A percentile compares a stretch with the other conserved stretches of the same genome.
Evolutionary conservation across 2,888 invertebrate genomes (phyloP).

Genomic region (Drosophila subsilvestris): DNA sequence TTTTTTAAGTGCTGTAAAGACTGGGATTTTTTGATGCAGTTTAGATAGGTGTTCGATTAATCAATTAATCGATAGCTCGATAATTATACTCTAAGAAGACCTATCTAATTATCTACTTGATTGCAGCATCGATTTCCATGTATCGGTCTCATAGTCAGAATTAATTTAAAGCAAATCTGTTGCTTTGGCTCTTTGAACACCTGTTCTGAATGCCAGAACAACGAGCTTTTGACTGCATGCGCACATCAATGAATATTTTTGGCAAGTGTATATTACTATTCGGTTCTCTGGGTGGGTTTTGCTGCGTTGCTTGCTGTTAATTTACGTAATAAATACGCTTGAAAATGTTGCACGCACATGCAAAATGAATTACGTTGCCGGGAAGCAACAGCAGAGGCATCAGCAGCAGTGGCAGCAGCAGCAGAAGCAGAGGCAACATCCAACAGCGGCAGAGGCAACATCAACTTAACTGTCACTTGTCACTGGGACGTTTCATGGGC

Average conservation of each 20-base stretch:
- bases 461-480: slow-evolving; percentile 83
- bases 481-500: slow-evolving; percentile 74
- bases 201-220: background rate
- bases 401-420: slow-evolving; percentile 25
- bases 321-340: slow-evolving; percentile 79
- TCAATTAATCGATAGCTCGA: too few species aligned
- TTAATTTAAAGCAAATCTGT: background rate
- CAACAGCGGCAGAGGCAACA: slow-evolving; percentile 49
- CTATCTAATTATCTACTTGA: too few species aligned
- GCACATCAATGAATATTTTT: background rate
- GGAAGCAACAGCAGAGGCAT: slow-evolving; percentile 51
- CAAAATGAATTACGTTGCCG: slow-evolving; percentile 76
- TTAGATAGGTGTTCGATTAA: too few species aligned
- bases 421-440: slow-evolving; percentile 7
- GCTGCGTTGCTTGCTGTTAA: slow-evolving; percentile 59
- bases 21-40: too few species aligned
- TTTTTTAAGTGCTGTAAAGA: too few species aligned
- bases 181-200: background rate
- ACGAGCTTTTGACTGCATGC: too few species aligned
- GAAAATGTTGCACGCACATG: slow-evolving; percentile 78
- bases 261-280: slow-evolving; percentile 8
- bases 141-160: too few species aligned
- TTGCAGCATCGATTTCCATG: too few species aligned
- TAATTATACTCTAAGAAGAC: too few species aligned
- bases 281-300: slow-evolving; percentile 20